Base-by-base conservation (phyloP, 2,113 vertebrate species). In the Fulica atra region DNA sequence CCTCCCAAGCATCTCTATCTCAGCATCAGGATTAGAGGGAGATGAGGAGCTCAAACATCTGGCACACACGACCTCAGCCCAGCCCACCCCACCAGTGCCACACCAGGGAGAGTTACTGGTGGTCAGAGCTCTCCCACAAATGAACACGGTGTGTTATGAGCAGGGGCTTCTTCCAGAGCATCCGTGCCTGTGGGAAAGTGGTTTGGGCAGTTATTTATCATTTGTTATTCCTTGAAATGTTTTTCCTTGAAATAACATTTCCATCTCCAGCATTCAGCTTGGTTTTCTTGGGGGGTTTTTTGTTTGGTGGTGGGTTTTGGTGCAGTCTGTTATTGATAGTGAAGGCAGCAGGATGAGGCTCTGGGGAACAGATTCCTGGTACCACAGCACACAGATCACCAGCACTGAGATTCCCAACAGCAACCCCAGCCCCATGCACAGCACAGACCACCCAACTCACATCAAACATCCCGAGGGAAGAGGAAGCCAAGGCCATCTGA, bases 71-170 rank as follows among this genome's bases (percentile, higher is more conserved):
- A 13, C 25, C 44, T 23, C 24, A 9, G 44, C 10, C 21, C 78
- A 42, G 8, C 26, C 26, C 21, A 63, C 4, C 59, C 31, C 28
- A 3, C 60, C 33, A 3, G 8, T 19, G 63, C 29, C 20, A 10
- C 42, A 28, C 35, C 3, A 2, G 1, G 28, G 19, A 38, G 7
- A 26, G 60, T 26, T 31, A 13, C 29, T 29, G 19, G 3, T 14
- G 54, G 50, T 60, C 65, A 68, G 35, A 88, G 73, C 35, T 13
- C 56, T 29, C 10, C 70, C 46, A 33, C 2, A 0, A 72, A 54
- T 17, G 9, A 44, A 33, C 18, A 4, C 0, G 7, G 35, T 29
- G 10, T 1, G 0, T 3, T 31, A 23, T 0, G 2, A 89, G 25
- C 28, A 40, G 54, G 18, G 18, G 14, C 9, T 10, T 11, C 16